Evolutionary conservation across 2,888 invertebrate genomes (phyloP).

Genomic region (Leuctra nigra): DNA sequence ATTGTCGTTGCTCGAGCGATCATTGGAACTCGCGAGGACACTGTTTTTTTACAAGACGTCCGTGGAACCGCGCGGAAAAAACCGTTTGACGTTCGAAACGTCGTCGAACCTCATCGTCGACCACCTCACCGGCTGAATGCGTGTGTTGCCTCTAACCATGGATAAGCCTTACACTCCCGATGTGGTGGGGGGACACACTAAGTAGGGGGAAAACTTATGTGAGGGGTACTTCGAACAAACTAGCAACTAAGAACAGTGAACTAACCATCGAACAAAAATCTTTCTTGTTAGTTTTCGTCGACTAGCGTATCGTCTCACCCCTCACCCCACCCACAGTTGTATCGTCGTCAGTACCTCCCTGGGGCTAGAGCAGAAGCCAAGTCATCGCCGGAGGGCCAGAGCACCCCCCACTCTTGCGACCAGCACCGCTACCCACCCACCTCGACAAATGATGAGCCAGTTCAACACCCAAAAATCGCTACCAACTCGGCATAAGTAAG

Average conservation of each 20-base stretch:
- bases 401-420: not conserved
- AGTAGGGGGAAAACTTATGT: conserved; percentile 11
- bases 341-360: not conserved
- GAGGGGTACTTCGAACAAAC: conserved; percentile 6
- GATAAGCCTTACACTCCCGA: not conserved
- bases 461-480: conserved; percentile 18
- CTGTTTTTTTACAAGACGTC: not conserved
- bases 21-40: not conserved
- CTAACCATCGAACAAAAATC: conserved; percentile 18
- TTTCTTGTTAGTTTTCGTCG: conserved; percentile 14
- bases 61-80: not conserved
- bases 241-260: conserved; percentile 9
- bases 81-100: not conserved
- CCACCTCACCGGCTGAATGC: too few species aligned
- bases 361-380: not conserved
- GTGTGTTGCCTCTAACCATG: too few species aligned
- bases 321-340: conserved; percentile 4
- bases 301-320: not conserved
- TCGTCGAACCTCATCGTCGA: too few species aligned
- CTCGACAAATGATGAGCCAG: conserved; percentile 8
- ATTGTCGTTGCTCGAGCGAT: conserved; percentile 4
- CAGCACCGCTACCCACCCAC: conserved; percentile 9
- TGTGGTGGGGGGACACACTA: conserved; percentile 8
- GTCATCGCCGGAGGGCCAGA: not conserved
- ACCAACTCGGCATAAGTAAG: conserved; percentile 13